A percentile compares a stretch with the other conserved stretches of the same genome.
Evolutionary conservation across 2,797 vertebrate species (phyloP).

Genomic region (Acanthiza pusilla): DNA sequence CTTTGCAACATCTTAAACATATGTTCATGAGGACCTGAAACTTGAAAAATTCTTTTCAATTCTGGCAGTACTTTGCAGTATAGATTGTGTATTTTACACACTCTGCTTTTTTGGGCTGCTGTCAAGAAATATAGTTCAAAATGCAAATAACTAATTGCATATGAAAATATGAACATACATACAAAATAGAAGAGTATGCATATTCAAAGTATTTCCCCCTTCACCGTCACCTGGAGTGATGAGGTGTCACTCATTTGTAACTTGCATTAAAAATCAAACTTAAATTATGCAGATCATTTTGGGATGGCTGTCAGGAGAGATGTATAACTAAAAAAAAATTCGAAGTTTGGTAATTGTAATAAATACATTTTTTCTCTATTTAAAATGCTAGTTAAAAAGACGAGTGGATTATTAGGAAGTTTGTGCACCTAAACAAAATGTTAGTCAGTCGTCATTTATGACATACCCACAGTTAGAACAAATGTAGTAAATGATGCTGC

Average conservation of each 20-base stretch:
- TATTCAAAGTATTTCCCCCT: not conserved
- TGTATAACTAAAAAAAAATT: not conserved
- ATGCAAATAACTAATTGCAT: not conserved
- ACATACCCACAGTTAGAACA: not conserved
- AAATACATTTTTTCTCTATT: not conserved
- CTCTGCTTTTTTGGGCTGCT: not conserved
- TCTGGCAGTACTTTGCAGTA: not conserved
- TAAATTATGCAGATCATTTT: not conserved
- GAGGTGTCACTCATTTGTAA: slow-evolving; percentile 25
- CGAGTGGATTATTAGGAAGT: not conserved
- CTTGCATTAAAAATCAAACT: not conserved
- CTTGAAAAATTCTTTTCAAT: not conserved
- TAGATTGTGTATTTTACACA: not conserved
- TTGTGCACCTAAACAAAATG: not conserved
- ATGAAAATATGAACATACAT: not conserved
- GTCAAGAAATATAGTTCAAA: not conserved
- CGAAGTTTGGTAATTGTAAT: not conserved
- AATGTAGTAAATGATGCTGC: not conserved
- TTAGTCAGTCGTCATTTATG: not conserved
- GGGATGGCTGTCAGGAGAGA: not conserved
- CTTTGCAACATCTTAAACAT: not conserved
- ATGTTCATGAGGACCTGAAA: not conserved
- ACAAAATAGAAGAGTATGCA: not conserved
- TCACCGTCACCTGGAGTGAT: not conserved
- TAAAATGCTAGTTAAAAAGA: not conserved